These are phyloP conservation scores for Leptatherina wallacei DNA, from an alignment of 2,797 vertebrate genomes.

Conservation along the genomic window DNA sequence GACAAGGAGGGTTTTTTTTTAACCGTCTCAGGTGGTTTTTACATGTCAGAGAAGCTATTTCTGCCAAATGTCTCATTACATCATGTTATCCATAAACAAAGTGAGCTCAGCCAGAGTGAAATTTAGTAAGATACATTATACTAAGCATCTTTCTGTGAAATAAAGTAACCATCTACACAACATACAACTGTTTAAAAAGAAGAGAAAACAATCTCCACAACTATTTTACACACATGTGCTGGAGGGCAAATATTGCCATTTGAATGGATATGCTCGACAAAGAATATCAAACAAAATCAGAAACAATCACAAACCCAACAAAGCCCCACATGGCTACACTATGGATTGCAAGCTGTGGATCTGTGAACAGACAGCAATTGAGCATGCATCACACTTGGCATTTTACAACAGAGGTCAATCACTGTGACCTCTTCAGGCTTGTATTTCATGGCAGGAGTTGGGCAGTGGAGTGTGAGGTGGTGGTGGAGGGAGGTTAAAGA, in stretches of 20 bases:
- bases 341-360: constrained; percentile 27
- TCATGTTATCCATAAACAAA: constrained; percentile 35
- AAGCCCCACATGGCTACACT: constrained; percentile 34
- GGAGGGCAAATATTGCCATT: constrained; percentile 58
- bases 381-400: constrained; percentile 66
- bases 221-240: constrained; percentile 54
- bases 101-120: constrained; percentile 44
- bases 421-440: constrained; percentile 65
- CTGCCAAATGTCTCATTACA: constrained; percentile 40
- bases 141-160: constrained; percentile 31
- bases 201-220: constrained; percentile 26
- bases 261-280: constrained; percentile 51
- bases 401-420: constrained; percentile 76
- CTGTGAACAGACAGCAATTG: constrained; percentile 48
- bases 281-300: constrained; percentile 58
- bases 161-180: not conserved
- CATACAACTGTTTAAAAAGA: not conserved
- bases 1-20: constrained; percentile 44
- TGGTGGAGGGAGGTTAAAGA: constrained; percentile 34
- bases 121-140: constrained; percentile 29
- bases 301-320: constrained; percentile 53
- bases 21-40: constrained; percentile 40
- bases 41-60: constrained; percentile 43
- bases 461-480: constrained; percentile 52
- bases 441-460: constrained; percentile 64